phyloP scores from a whole-genome alignment of 1,140 invertebrate species.

The Neodiprion lecontei region DNA sequence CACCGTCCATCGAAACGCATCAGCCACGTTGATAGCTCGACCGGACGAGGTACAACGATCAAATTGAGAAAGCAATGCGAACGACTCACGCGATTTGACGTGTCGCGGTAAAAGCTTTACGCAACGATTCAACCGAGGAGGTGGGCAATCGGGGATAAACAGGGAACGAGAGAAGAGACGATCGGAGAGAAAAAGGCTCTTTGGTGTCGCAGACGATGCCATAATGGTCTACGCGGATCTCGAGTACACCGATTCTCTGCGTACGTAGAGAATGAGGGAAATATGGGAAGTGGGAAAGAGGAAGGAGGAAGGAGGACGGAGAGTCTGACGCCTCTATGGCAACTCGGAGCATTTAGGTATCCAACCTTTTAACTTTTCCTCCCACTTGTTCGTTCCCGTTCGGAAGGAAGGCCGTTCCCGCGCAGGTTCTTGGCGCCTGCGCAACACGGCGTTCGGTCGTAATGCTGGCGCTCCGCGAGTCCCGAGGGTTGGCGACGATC shows the following conservation, averaged over 20 bases:
- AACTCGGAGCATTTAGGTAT: constrained; percentile 11
- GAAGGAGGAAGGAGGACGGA: constrained; percentile 15
- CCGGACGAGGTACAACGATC: too few relatives aligned
- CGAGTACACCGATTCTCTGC: constrained; percentile 14
- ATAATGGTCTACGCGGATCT: not conserved
- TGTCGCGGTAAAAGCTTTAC: too few relatives aligned
- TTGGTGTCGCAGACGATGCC: too few relatives aligned
- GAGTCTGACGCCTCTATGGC: not conserved
- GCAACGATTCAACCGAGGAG: too few relatives aligned
- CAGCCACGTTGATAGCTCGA: too few relatives aligned
- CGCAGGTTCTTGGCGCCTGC: constrained; percentile 52
- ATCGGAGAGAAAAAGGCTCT: too few relatives aligned
- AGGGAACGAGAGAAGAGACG: too few relatives aligned
- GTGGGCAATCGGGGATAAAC: too few relatives aligned
- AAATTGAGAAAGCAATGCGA: too few relatives aligned
- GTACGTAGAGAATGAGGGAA: not conserved
- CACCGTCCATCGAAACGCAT: too few relatives aligned
- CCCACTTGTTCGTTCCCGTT: constrained; percentile 6
- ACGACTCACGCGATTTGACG: too few relatives aligned
- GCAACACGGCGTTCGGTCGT: not conserved
- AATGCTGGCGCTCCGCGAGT: constrained; percentile 19
- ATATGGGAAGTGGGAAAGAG: constrained; percentile 1
- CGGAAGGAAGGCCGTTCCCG: constrained; percentile 21
- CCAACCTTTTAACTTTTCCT: constrained; percentile 2
- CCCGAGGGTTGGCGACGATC: constrained; percentile 30